These are phyloP conservation scores for Gephyroberyx darwinii DNA, from an alignment of 2,797 vertebrate genomes.

Conservation along the genomic window DNA sequence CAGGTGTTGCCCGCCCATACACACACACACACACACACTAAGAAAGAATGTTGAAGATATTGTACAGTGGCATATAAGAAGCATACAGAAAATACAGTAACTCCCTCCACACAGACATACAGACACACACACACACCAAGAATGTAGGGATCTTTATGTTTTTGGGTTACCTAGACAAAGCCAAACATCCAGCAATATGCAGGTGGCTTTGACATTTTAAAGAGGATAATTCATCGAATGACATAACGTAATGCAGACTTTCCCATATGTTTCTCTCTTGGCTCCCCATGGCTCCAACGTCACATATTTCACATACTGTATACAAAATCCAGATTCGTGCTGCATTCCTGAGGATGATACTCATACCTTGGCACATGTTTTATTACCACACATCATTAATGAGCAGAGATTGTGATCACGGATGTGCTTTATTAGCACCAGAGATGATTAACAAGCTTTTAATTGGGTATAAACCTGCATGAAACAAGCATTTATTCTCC, in stretches of 20 bases:
- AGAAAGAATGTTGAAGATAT: slow-evolving; percentile 1
- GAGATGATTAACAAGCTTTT: slow-evolving; percentile 18
- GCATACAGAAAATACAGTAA: slow-evolving; percentile 5
- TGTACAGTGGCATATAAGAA: slow-evolving; percentile 6
- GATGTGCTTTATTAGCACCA: slow-evolving; percentile 4
- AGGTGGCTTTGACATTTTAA: slow-evolving; percentile 24
- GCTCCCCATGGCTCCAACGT: neutral
- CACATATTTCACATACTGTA: neutral
- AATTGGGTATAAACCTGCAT: neutral
- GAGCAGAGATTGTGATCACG: neutral
- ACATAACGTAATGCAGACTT: slow-evolving; percentile 4
- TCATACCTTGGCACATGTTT: neutral
- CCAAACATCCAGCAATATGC: slow-evolving; percentile 20
- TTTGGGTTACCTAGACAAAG: slow-evolving; percentile 6
- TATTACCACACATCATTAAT: neutral
- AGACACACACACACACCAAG: neutral
- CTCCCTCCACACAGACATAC: neutral
- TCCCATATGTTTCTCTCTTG: neutral
- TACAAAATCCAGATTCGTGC: neutral
- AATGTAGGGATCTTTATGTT: neutral
- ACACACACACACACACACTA: slow-evolving; percentile 10
- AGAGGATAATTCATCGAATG: slow-evolving; percentile 13
- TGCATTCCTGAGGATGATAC: neutral
- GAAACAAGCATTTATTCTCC: slow-evolving; percentile 21
- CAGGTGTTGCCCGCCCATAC: slow-evolving; percentile 54